A percentile compares a stretch with the other conserved stretches of the same genome.
Evolutionary conservation across 1,140 invertebrate species (phyloP).

Genomic region (Cyclina sinensis): DNA sequence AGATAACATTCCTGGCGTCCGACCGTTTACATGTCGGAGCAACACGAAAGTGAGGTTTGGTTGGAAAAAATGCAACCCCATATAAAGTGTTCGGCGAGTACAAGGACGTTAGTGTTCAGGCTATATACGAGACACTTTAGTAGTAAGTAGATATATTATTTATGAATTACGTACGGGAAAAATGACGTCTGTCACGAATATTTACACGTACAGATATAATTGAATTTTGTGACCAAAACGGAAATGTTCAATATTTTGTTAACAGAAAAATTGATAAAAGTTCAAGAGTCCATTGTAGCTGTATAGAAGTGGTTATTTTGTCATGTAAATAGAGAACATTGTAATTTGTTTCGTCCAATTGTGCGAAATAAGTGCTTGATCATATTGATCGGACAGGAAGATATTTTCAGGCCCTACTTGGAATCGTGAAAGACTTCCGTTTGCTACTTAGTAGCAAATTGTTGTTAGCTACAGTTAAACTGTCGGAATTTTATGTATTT

Average conservation of each 20-base stretch:
- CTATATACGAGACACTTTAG: background rate
- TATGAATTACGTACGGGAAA: background rate
- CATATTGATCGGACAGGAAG: background rate
- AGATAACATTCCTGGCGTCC: background rate
- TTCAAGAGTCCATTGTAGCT: background rate
- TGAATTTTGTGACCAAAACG: constrained; percentile 16
- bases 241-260: constrained; percentile 9
- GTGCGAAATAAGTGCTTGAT: background rate
- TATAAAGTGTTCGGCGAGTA: background rate
- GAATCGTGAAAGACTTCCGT: background rate
- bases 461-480: too few relatives aligned
- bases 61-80: background rate
- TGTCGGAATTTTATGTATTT: background rate
- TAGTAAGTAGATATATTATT: background rate
- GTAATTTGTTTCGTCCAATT: constrained; percentile 16
- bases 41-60: background rate
- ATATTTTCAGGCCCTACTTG: background rate
- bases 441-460: too few relatives aligned
- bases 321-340: constrained; percentile 19
- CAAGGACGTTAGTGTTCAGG: background rate
- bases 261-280: constrained; percentile 22
- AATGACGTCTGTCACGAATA: background rate
- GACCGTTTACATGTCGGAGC: background rate
- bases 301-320: background rate
- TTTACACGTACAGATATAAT: constrained; percentile 2